Percentiles rank a stretch among this genome's conserved stretches.
Evolutionary conservation across 1,140 invertebrate genomes (phyloP).

Genomic region (Scaptomyza montana): DNA sequence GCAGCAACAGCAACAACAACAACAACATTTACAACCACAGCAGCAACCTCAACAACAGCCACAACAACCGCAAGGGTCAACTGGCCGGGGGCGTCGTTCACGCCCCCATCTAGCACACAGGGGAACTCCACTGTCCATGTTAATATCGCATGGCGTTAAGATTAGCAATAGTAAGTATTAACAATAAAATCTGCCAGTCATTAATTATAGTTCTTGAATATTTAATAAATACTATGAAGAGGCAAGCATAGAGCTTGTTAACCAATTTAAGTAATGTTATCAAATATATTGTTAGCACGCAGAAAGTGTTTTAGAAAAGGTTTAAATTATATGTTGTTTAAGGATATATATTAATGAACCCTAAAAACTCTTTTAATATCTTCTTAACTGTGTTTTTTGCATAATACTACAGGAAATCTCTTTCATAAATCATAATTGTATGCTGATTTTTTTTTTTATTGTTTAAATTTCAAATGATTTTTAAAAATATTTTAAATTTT

Average conservation of each 20-base stretch:
- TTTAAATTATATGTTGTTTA: too few species aligned
- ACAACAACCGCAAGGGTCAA: slow-evolving; percentile 52
- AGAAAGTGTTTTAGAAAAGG: too few species aligned
- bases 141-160: slow-evolving; percentile 90
- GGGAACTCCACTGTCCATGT: slow-evolving; percentile 88
- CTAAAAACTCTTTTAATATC: background rate
- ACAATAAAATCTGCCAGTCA: slow-evolving; percentile 42
- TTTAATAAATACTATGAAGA: background rate
- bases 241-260: too few species aligned
- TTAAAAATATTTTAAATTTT: background rate
- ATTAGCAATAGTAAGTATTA: slow-evolving; percentile 89
- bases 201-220: background rate
- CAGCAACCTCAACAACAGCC: slow-evolving; percentile 40
- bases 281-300: too few species aligned
- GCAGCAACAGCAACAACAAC: slow-evolving; percentile 52
- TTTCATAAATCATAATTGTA: too few species aligned
- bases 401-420: too few species aligned
- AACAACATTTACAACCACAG: slow-evolving; percentile 25
- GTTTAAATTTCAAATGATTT: too few species aligned
- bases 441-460: too few species aligned
- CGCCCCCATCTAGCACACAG: slow-evolving; percentile 84
- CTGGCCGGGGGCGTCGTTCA: slow-evolving; percentile 53
- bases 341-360: background rate
- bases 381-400: too few species aligned
- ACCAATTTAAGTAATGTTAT: too few species aligned